Evolutionary conservation across 1,140 invertebrate genomes (phyloP).

Genomic region (Rhopalosiphum padi): DNA sequence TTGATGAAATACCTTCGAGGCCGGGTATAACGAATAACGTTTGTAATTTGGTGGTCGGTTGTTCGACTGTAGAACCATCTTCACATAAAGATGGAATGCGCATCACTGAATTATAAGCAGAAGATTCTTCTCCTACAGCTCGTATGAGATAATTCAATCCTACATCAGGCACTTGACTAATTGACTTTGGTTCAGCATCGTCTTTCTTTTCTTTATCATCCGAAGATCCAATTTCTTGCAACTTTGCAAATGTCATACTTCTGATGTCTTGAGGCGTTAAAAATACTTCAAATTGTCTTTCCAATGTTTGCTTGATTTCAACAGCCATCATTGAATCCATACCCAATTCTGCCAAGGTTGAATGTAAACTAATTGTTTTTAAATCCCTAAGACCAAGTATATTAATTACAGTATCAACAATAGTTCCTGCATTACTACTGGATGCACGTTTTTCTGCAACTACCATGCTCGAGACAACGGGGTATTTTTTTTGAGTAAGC

Average conservation of each 20-base stretch:
- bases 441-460: constrained; percentile 75
- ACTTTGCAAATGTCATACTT: constrained; percentile 66
- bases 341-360: constrained; percentile 81
- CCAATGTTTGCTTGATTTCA: constrained; percentile 84
- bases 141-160: constrained; percentile 67
- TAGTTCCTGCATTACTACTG: constrained; percentile 67
- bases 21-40: constrained; percentile 79
- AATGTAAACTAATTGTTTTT: constrained; percentile 69
- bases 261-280: constrained; percentile 82
- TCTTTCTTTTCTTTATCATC: constrained; percentile 60
- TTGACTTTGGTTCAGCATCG: not conserved
- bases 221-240: constrained; percentile 65
- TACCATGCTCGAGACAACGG: constrained; percentile 81
- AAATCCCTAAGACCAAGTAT: constrained; percentile 69
- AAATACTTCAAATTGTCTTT: constrained; percentile 81
- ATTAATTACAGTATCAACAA: constrained; percentile 72
- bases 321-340: constrained; percentile 85
- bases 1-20: constrained; percentile 73
- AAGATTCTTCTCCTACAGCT: constrained; percentile 68
- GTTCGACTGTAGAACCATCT: constrained; percentile 62
- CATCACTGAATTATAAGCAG: constrained; percentile 64
- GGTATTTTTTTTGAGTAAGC: constrained; percentile 68
- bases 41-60: constrained; percentile 22
- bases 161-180: constrained; percentile 45
- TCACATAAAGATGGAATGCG: constrained; percentile 66